Base-by-base conservation (phyloP, 2,113 vertebrate genomes). In the Phrynosoma platyrhinos region DNA sequence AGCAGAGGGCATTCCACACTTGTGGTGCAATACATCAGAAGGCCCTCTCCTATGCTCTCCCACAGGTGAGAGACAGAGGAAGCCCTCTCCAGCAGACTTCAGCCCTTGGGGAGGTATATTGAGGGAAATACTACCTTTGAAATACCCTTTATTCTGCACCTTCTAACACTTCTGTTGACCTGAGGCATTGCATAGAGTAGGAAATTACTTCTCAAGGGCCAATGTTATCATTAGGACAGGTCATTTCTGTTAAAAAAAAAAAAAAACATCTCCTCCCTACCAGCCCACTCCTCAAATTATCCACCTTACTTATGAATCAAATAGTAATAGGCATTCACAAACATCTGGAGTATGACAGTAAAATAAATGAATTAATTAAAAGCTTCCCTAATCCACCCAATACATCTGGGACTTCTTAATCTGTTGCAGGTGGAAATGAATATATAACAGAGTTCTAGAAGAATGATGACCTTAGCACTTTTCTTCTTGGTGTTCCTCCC, bases 361-460 rank as follows among this genome's bases (percentile, higher is more conserved):
- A 93, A 89, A 90, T 78, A 91, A 83, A 86, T 75, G 32, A 64
- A 88, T 0, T 0, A 86, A 87, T 72, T 81, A 75, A 89, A 91
- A 36, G 6, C 2, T 79, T 80, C 86, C 90, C 82, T 84, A 86
- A 90, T 87, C 82, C 76, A 78, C 85, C 79, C 85, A 92, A 93
- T 92, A 86, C 80, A 58, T 87, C 91, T 78, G 55, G 76, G 86
- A 84, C 52, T 69, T 84, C 94, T 94, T 94, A 92, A 94, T 96
- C 88, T 94, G 88, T 53, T 69, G 82, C 92, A 95, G 95, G 94
- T 95, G 94, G 89, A 83, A 88, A 94, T 88, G 87, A 89, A 93
- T 93, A 92, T 78, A 40, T 66, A 88, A 87, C 93, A 91, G 86
- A 72, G 68, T 83, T 86, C 88, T 87, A 85, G 85, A 83, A 90